phyloP scores from a whole-genome alignment of 2,797 vertebrate genomes.

The Hypotaenidia okinawae region DNA sequence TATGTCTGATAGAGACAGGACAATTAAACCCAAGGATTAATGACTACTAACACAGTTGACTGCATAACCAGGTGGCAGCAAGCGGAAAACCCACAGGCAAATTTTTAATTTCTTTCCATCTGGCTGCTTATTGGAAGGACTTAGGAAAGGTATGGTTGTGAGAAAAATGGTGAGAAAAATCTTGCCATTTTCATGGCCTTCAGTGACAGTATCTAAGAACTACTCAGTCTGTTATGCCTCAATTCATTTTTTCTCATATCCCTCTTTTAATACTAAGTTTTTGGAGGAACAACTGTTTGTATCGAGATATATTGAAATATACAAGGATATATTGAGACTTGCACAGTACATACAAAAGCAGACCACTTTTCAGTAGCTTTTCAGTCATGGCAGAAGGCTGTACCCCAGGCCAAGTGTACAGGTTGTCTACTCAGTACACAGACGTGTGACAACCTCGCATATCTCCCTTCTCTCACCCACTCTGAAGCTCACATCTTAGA shows the following conservation, averaged over 20 bases:
- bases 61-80: neutral
- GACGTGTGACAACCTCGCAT: neutral
- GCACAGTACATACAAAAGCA: fast-evolving
- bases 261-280: neutral
- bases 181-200: neutral
- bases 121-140: fast-evolving
- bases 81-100: neutral
- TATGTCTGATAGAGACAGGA: conserved; percentile 7
- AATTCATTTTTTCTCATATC: neutral
- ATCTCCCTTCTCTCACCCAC: neutral
- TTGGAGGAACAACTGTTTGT: neutral
- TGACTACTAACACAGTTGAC: neutral
- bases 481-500: neutral
- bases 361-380: neutral
- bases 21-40: neutral
- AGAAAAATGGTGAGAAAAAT: neutral
- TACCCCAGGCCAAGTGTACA: fast-evolving
- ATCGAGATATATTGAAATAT: neutral
- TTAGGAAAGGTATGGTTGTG: neutral
- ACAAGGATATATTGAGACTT: neutral
- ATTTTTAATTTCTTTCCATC: neutral
- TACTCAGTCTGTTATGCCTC: neutral
- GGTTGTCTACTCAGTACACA: fast-evolving
- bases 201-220: neutral
- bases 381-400: neutral